Conservation (phyloP, 2,888 invertebrate genomes). For the Polyommatus icarus region DNA sequence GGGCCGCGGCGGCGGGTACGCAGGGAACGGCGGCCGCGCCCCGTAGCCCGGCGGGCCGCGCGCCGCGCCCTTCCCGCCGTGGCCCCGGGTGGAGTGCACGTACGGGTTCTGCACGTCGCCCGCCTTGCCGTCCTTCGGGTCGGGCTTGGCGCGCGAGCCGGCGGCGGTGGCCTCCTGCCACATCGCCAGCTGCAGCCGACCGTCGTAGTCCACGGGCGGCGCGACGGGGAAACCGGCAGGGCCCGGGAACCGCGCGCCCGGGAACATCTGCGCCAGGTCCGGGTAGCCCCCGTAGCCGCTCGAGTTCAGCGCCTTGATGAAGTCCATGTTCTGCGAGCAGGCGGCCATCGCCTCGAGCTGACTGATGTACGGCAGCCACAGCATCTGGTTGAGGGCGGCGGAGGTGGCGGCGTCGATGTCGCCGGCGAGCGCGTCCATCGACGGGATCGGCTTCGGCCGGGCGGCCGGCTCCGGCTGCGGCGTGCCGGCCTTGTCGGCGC, state of each 20-base stretch:
- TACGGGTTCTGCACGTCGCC: conserved; percentile 69
- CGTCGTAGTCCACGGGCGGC: conserved; percentile 76
- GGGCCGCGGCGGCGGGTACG: neutral
- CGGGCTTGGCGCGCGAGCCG: conserved; percentile 56
- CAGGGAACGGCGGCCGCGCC: neutral
- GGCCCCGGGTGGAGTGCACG: conserved; percentile 69
- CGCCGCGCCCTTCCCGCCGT: conserved; percentile 55
- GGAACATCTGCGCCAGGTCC: conserved; percentile 77
- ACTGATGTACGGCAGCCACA: conserved; percentile 86
- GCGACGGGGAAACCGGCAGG: conserved; percentile 67
- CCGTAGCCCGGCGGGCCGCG: neutral
- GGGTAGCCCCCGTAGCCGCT: conserved; percentile 73
- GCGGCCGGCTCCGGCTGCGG: conserved; percentile 45
- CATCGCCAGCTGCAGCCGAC: conserved; percentile 81
- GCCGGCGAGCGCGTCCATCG: conserved; percentile 75
- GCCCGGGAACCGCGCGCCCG: conserved; percentile 65
- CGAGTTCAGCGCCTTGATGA: conserved; percentile 79
- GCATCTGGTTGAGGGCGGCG: conserved; percentile 86
- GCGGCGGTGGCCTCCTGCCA: conserved; percentile 85
- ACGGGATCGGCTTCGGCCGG: conserved; percentile 62
- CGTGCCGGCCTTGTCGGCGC: conserved; percentile 50
- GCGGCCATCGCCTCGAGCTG: conserved; percentile 82
- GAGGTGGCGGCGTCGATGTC: conserved; percentile 86
- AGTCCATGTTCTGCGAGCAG: conserved; percentile 79
- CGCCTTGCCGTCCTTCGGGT: conserved; percentile 65